A percentile compares a stretch with the other conserved stretches of the same genome.
phyloP scores from a whole-genome alignment of 1,140 invertebrate genomes.

The Temnothorax nylanderi region DNA sequence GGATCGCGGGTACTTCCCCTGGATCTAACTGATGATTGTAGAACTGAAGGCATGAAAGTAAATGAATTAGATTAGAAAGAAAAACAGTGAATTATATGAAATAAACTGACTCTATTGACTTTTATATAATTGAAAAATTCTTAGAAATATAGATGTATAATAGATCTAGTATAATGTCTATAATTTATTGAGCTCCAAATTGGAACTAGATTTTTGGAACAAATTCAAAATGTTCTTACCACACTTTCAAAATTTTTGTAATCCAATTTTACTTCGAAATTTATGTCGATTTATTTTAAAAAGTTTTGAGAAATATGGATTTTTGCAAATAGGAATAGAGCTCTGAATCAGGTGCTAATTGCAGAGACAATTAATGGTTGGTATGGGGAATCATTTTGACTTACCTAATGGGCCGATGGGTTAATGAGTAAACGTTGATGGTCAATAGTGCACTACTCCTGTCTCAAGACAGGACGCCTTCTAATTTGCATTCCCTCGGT shows the following conservation, averaged over 20 bases:
- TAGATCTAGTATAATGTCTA: neutral
- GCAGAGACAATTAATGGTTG: neutral
- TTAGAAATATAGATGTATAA: neutral
- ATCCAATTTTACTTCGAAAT: neutral
- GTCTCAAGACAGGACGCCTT: neutral
- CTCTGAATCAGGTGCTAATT: neutral
- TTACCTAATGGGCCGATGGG: neutral
- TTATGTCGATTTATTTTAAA: neutral
- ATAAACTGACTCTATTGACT: neutral
- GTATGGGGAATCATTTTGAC: neutral
- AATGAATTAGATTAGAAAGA: neutral
- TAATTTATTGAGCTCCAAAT: neutral
- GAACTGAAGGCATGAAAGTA: neutral
- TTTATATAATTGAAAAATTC: neutral
- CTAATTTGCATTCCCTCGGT: conserved; percentile 29
- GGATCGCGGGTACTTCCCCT: neutral
- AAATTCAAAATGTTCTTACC: neutral
- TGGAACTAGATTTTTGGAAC: neutral
- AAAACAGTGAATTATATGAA: neutral
- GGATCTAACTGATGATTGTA: neutral
- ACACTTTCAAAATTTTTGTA: neutral
- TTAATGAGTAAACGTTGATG: conserved; percentile 22
- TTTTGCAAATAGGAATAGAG: neutral
- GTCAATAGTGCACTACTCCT: neutral
- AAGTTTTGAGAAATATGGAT: neutral